Conservation (phyloP, 2,797 vertebrate species). For the Bovichtus variegatus region DNA sequence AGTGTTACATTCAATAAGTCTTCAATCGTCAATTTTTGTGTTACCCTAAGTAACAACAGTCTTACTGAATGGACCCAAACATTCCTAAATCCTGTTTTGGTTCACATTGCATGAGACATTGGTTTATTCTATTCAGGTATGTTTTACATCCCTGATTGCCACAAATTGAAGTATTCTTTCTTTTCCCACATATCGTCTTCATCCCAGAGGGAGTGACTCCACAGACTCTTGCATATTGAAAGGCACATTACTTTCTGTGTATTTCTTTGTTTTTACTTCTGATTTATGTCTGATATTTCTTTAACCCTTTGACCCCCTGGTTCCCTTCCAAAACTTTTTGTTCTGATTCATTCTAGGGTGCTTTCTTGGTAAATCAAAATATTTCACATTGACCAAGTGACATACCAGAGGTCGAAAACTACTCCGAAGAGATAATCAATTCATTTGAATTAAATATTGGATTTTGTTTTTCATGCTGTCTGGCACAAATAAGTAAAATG, state of each 20-base stretch:
- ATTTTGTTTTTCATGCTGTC: not conserved
- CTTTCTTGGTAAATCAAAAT: slow-evolving; percentile 20
- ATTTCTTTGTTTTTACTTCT: not conserved
- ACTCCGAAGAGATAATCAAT: slow-evolving; percentile 27
- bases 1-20: not conserved
- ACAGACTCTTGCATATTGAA: slow-evolving; percentile 9
- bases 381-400: slow-evolving; percentile 34
- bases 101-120: not conserved
- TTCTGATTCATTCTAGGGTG: slow-evolving; percentile 12
- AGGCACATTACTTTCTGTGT: not conserved
- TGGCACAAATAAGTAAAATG: slow-evolving; percentile 13
- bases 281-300: slow-evolving; percentile 9
- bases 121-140: not conserved
- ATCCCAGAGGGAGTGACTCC: not conserved
- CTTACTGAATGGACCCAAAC: not conserved
- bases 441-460: not conserved
- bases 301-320: not conserved
- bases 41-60: not conserved
- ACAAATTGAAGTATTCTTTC: not conserved
- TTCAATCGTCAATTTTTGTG: too few relatives aligned
- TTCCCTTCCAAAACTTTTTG: slow-evolving; percentile 10
- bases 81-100: not conserved
- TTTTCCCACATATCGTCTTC: slow-evolving; percentile 12
- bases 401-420: not conserved
- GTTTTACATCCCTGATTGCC: not conserved